A percentile compares a stretch with the other conserved stretches of the same genome.
Conservation (phyloP, 2,113 vertebrate species). For the Microtus pennsylvanicus region DNA sequence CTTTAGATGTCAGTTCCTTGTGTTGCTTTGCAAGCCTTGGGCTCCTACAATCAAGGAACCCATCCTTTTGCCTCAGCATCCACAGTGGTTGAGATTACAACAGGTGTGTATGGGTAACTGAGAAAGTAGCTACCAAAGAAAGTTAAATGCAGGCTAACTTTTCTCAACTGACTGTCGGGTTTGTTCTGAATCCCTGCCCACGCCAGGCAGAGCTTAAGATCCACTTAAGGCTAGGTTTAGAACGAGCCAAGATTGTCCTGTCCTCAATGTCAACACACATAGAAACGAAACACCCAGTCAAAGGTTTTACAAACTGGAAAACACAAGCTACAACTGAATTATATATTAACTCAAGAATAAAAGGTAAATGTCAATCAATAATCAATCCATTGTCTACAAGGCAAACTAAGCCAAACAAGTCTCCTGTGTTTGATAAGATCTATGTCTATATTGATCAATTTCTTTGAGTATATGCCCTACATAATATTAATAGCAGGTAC, state of each 20-base stretch:
- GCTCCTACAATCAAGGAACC: neutral
- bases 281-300: neutral
- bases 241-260: neutral
- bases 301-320: conserved; percentile 9
- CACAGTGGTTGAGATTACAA: neutral
- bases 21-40: neutral
- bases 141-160: neutral
- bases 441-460: neutral
- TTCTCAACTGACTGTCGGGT: neutral
- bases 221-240: neutral
- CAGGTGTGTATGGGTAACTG: neutral
- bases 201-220: neutral
- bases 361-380: neutral
- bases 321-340: neutral
- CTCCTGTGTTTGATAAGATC: neutral
- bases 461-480: neutral
- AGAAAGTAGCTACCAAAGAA: neutral
- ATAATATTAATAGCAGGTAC: neutral
- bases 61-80: neutral
- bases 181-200: neutral
- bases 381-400: neutral
- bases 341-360: conserved; percentile 27
- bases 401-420: neutral
- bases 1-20: neutral
- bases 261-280: neutral